Evolutionary conservation across 1,140 invertebrate genomes (phyloP).

Genomic region (Drosophila simulans): DNA sequence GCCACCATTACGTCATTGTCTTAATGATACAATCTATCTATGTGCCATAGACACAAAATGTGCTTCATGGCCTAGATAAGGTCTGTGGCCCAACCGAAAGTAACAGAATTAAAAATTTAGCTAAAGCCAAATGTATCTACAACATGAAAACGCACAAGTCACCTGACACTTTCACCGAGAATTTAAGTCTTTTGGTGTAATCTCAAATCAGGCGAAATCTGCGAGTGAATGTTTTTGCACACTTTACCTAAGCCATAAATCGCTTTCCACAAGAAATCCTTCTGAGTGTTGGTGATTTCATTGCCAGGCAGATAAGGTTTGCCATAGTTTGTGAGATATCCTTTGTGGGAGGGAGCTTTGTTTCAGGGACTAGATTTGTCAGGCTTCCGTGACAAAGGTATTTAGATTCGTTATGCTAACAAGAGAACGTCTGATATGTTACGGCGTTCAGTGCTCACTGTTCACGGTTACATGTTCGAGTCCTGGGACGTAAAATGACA

Average conservation of each 20-base stretch:
- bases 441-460: conserved; percentile 24
- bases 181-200: not conserved
- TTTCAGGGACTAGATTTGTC: conserved; percentile 34
- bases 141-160: conserved; percentile 20
- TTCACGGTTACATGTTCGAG: conserved; percentile 22
- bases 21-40: conserved; percentile 12
- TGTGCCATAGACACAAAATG: conserved; percentile 8
- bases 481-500: conserved; percentile 55
- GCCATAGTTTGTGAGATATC: conserved; percentile 14
- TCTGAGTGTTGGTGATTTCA: conserved; percentile 4
- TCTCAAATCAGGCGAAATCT: conserved; percentile 6
- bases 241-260: conserved; percentile 30
- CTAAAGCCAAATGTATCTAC: conserved; percentile 42
- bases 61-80: conserved; percentile 16
- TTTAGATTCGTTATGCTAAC: conserved; percentile 52
- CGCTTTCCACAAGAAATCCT: conserved; percentile 13
- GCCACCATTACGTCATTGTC: conserved; percentile 27
- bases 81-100: not conserved
- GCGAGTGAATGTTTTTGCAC: conserved; percentile 20
- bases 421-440: conserved; percentile 37
- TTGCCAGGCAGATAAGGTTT: conserved; percentile 4
- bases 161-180: conserved; percentile 6
- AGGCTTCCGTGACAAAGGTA: conserved; percentile 39
- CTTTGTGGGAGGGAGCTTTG: conserved; percentile 19
- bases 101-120: conserved; percentile 68